These are phyloP conservation scores for Triplophysa dalaica DNA, from an alignment of 2,113 vertebrate genomes.

Conservation along the genomic window DNA sequence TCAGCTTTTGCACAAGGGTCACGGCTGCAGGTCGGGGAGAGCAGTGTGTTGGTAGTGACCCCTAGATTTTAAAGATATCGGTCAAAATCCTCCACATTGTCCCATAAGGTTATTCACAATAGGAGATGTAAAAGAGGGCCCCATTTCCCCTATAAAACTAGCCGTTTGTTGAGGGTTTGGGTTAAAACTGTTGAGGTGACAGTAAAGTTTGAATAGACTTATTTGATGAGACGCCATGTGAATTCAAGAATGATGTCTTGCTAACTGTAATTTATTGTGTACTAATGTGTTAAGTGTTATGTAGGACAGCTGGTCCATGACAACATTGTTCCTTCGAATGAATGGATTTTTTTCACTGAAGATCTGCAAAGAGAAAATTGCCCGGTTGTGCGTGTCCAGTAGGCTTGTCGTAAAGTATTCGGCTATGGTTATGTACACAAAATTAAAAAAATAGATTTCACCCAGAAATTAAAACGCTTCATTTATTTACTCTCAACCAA, in stretches of 20 bases:
- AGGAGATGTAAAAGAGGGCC: conserved; percentile 54
- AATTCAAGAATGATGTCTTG: neutral
- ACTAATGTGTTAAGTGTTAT: conserved; percentile 6
- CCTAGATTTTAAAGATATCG: conserved; percentile 77
- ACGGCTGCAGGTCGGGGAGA: conserved; percentile 57
- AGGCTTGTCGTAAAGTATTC: no score
- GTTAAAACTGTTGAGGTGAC: conserved; percentile 55
- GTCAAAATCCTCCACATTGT: conserved; percentile 64
- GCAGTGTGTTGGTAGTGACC: conserved; percentile 60
- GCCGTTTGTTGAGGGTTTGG: conserved; percentile 62
- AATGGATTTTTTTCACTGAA: neutral
- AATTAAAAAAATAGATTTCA: no score
- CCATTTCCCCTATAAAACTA: conserved; percentile 44
- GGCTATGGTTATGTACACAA: no score
- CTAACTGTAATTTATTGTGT: neutral
- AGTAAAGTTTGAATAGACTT: conserved; percentile 36
- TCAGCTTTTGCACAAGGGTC: conserved; percentile 56
- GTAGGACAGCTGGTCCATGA: neutral
- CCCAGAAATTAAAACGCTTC: no score
- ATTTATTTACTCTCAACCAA: no score
- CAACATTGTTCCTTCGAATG: neutral
- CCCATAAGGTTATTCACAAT: conserved; percentile 57
- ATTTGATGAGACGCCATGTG: conserved; percentile 9
- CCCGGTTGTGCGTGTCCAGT: no score
- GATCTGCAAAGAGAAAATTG: neutral